These are phyloP conservation scores for Popillia japonica DNA, from an alignment of 1,140 invertebrate species.

Conservation along the genomic window DNA sequence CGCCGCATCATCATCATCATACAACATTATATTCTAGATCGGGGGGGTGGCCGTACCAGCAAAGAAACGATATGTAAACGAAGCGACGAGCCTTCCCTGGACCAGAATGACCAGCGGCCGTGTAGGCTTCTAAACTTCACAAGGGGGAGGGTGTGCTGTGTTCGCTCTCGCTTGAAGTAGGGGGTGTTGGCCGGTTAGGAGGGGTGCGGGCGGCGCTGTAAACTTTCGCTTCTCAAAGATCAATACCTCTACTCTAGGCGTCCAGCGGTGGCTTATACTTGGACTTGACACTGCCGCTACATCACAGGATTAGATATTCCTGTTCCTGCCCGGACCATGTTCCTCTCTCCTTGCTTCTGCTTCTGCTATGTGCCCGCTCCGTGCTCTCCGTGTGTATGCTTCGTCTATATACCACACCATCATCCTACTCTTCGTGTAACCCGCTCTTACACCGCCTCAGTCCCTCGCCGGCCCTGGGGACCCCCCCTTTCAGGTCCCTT, in stretches of 20 bases:
- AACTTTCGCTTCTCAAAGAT: slow-evolving; percentile 62
- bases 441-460: background rate
- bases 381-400: background rate
- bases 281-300: slow-evolving; percentile 48
- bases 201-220: slow-evolving; percentile 56
- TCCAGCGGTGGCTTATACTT: slow-evolving; percentile 51
- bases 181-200: slow-evolving; percentile 40
- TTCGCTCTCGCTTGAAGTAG: slow-evolving; percentile 38
- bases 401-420: slow-evolving; percentile 3
- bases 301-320: slow-evolving; percentile 49
- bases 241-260: slow-evolving; percentile 57
- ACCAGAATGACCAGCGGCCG: slow-evolving; percentile 59
- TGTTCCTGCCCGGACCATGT: slow-evolving; percentile 44
- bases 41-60: background rate
- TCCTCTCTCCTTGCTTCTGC: slow-evolving; percentile 25
- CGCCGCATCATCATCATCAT: too few species aligned
- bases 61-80: slow-evolving; percentile 57
- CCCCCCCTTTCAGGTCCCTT: slow-evolving; percentile 2
- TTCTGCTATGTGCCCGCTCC: background rate
- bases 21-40: too few species aligned
- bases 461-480: background rate
- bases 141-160: slow-evolving; percentile 44
- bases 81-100: slow-evolving; percentile 53
- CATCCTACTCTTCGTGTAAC: background rate
- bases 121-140: slow-evolving; percentile 54